Conservation (phyloP, 2,888 invertebrate genomes). For the Calephelis perditalis region DNA sequence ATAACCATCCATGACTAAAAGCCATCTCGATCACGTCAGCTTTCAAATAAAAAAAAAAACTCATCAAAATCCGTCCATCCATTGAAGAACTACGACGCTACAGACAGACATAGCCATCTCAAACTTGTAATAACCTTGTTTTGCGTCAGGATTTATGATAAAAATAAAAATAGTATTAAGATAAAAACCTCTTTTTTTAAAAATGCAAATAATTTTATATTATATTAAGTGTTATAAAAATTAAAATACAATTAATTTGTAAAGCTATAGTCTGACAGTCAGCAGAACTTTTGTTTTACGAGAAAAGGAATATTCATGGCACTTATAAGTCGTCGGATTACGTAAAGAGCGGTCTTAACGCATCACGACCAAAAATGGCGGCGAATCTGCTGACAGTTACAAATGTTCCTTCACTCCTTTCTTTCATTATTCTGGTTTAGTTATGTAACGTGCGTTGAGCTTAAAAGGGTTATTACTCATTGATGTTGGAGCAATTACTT, state of each 20-base stretch:
- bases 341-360: constrained; percentile 33
- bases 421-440: constrained; percentile 34
- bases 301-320: constrained; percentile 10
- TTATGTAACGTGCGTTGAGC: constrained; percentile 20
- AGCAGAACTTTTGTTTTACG: constrained; percentile 3
- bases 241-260: too few relatives aligned
- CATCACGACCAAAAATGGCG: constrained; percentile 31
- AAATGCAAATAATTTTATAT: background rate
- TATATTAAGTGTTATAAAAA: too few relatives aligned
- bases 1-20: too few relatives aligned
- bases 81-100: too few relatives aligned
- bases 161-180: background rate
- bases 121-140: too few relatives aligned
- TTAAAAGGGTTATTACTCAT: constrained; percentile 10
- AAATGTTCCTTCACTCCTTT: constrained; percentile 34
- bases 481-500: constrained; percentile 1
- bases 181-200: background rate
- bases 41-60: too few relatives aligned
- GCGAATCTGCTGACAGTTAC: constrained; percentile 42
- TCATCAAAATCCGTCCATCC: too few relatives aligned
- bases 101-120: too few relatives aligned
- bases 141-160: background rate
- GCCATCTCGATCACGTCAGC: too few relatives aligned
- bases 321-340: constrained; percentile 32
- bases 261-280: background rate